Base-by-base conservation (phyloP, 1,140 invertebrate species). In the Teleopsis dalmanni region DNA sequence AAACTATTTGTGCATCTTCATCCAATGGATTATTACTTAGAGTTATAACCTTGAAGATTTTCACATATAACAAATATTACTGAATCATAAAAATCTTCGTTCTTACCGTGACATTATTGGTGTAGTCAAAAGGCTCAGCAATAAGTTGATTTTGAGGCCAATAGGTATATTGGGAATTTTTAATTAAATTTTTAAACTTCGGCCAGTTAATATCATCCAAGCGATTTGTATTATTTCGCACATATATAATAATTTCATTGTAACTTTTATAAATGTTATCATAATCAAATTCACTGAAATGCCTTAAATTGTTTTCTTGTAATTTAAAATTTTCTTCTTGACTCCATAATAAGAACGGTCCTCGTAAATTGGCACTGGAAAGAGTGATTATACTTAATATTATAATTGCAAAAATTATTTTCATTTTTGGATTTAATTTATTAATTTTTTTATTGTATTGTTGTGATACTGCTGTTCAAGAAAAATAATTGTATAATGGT, bases 1-100 rank as follows among this genome's bases (percentile, higher is more conserved):
- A 70, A 18, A 77, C 71, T 57, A 79, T 73, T 62, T 78, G 73
- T 0, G 71, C 71, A 38, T 79, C 78, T 22, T 77, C 71, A 53
- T 78, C 75, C 7, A 75, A 76, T 57, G 69, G 72, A 13, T 72
- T 72, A 1, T 77, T 76, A 53, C 76, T 72, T 11, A 79, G 60
- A 13, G 73, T 76, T 3, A 78, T 64, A 27, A 78, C 72, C 77
- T 79, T 53, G 33, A 29, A 44, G 2, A 26, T 18, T 0, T 26
- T 23, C n/a, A 40, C 26, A 19, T n/a, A 4, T 23, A 22, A 14
- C 10, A 23, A 40, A 40, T 4, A 13, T 22, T 40, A 23, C 1
- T 37, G 21, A 44, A 44, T 1, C 3, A 3, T 26, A 33, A 29
- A 29, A 29, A 29, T 8, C 27, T 29, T 29, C 27, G 13, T 13